Base-by-base conservation (phyloP, 2,888 invertebrate genomes). In the Tortricodes alternella region DNA sequence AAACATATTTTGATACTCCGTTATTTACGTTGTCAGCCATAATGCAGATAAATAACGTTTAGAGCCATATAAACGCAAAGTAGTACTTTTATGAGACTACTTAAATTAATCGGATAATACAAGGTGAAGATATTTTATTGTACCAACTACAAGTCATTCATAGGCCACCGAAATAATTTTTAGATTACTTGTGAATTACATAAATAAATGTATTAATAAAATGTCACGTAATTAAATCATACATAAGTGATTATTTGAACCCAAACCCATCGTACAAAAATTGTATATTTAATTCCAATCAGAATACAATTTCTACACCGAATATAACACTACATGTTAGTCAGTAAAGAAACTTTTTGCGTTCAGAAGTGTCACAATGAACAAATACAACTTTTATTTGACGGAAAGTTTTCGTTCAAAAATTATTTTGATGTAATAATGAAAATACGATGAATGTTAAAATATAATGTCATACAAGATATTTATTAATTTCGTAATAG, bases 1-100 rank as follows among this genome's bases (percentile, higher is more conserved):
- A 56, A 56, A 56, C 44, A 50, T 56, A 56, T 56, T 56, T 44
- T 56, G 49, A 44, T 56, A 44, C 49, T 23, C 32, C 43, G 56
- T 50, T 56, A 56, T 56, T 56, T 56, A 56, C 38, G 44, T 56
- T 56, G 44, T 44, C 37, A 50, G 11, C 5, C 44, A 49, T 44
- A 21, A 9, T 37, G 19, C 35, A 11, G 7, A 24, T 43, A 37
- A 44, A 49, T 23, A 7, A 24, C 15, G 8, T 35, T 18, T 23
- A 6, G n/a, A 18, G 6, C 8, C n/a, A 32, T 19, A 21, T 3
- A 32, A 37, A 21, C 8, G 13, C 11, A 39, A 4, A 46, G 9
- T 7, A 8, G 0, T 7, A n/a, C 4, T 3, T 2, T 6, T 32
- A 3, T 11, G 3, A 2, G 8, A 0, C 37, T 19, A 0, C 19